Percentiles rank a stretch among this genome's conserved stretches.
Conservation (phyloP, 2,888 invertebrate species). For the Dryocosmus kuriphilus region DNA sequence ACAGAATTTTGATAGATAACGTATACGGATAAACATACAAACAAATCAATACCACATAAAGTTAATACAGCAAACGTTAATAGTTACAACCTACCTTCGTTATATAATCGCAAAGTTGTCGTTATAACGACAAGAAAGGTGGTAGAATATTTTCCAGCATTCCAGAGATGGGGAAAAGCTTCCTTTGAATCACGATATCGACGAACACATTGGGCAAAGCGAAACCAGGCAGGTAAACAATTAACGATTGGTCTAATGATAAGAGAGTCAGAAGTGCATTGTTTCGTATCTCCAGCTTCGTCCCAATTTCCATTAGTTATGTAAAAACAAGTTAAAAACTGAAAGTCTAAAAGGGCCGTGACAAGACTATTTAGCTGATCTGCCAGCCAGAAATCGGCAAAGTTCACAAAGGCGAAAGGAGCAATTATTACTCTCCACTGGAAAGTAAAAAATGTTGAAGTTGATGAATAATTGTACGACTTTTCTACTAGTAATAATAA, state of each 20-base stretch:
- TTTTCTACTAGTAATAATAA: not conserved
- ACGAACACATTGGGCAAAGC: constrained; percentile 97
- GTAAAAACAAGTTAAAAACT: constrained; percentile 96
- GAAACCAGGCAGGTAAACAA: constrained; percentile 97
- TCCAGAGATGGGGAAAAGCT: constrained; percentile 96
- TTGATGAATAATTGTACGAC: not conserved
- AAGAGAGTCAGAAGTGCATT: constrained; percentile 85
- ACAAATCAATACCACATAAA: no score
- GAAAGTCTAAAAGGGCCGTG: constrained; percentile 94
- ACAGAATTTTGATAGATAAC: no score
- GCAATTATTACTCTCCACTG: constrained; percentile 92
- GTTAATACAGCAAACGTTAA: not conserved
- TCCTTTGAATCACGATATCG: constrained; percentile 96
- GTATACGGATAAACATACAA: no score
- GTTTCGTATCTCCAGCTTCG: constrained; percentile 82
- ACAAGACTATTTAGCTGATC: constrained; percentile 97
- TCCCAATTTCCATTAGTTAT: constrained; percentile 87
- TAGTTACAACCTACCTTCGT: constrained; percentile 79
- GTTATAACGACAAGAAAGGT: constrained; percentile 97
- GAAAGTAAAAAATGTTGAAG: constrained; percentile 60
- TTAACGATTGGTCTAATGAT: constrained; percentile 91
- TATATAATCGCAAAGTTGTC: constrained; percentile 84
- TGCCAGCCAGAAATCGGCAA: constrained; percentile 99
- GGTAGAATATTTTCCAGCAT: constrained; percentile 98
- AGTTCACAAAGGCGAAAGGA: constrained; percentile 95